phyloP scores from a whole-genome alignment of 2,888 invertebrate species.

The Oscheius onirici region DNA sequence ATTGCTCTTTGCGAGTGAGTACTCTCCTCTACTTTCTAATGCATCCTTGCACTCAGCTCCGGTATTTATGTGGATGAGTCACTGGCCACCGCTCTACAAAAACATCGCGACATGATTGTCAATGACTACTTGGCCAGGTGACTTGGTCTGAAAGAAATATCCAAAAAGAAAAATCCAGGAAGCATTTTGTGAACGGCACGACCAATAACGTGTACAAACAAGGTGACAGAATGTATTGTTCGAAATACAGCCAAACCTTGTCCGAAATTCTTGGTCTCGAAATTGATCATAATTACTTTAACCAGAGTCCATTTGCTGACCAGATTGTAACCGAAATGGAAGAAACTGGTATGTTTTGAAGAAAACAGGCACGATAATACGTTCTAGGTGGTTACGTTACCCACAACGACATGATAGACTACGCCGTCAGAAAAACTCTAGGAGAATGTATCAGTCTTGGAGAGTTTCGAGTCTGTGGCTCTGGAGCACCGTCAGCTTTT shows the following conservation, averaged over 20 bases:
- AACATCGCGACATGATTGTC: slow-evolving; percentile 21
- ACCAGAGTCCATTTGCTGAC: slow-evolving; percentile 30
- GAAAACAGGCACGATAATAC: not conserved
- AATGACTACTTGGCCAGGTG: slow-evolving; percentile 19
- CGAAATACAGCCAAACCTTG: slow-evolving; percentile 35
- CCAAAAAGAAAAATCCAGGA: slow-evolving; percentile 14
- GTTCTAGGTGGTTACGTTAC: slow-evolving; percentile 36
- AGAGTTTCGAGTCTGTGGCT: slow-evolving; percentile 40
- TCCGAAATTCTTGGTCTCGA: slow-evolving; percentile 45
- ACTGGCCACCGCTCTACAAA: slow-evolving; percentile 22
- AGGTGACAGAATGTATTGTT: slow-evolving; percentile 39
- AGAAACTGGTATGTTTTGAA: slow-evolving; percentile 17
- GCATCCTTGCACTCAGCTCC: slow-evolving; percentile 13
- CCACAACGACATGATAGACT: slow-evolving; percentile 44
- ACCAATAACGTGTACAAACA: slow-evolving; percentile 23
- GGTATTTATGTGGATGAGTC: slow-evolving; percentile 37
- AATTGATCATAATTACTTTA: slow-evolving; percentile 44
- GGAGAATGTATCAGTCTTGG: slow-evolving; percentile 36
- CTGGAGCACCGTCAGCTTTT: slow-evolving; percentile 43
- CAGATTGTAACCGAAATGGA: slow-evolving; percentile 35
- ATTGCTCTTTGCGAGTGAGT: slow-evolving; percentile 36
- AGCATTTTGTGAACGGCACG: slow-evolving; percentile 29
- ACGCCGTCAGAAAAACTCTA: slow-evolving; percentile 32
- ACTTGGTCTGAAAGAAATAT: not conserved
- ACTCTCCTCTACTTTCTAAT: not conserved